Evolutionary conservation across 1,140 invertebrate species (phyloP).

Genomic region (roundworm (Caenorhabditis elegans)): DNA sequence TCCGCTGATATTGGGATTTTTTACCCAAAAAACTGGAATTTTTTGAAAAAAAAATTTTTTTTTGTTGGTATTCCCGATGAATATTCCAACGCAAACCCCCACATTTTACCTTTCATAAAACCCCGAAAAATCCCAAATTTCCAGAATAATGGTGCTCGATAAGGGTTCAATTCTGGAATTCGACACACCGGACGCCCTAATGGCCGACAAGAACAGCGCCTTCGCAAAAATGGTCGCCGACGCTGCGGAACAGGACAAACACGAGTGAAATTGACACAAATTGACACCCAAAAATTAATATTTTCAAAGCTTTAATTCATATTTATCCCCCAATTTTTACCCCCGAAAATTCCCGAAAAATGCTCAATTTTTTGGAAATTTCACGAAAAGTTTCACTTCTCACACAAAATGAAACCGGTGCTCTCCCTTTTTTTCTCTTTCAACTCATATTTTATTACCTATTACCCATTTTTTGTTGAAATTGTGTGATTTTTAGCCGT

Average conservation of each 20-base stretch:
- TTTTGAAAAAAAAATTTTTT: too few species aligned
- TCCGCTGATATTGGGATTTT: too few species aligned
- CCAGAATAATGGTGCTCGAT: constrained; percentile 76
- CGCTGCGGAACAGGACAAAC: constrained; percentile 19
- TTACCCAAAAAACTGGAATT: too few species aligned
- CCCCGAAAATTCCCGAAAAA: not conserved
- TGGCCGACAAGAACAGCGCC: constrained; percentile 74
- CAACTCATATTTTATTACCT: too few species aligned
- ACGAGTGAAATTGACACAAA: not conserved
- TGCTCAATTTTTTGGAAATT: not conserved
- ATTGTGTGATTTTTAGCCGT: too few species aligned
- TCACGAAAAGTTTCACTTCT: not conserved
- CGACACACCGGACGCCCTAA: constrained; percentile 75
- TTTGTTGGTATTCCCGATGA: too few species aligned
- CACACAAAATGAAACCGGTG: constrained; percentile 24
- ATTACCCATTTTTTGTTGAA: too few species aligned
- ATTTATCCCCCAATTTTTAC: too few species aligned
- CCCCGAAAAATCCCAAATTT: not conserved
- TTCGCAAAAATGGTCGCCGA: constrained; percentile 69
- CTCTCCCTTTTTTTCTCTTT: too few species aligned
- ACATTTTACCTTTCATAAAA: too few species aligned
- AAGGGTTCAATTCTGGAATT: constrained; percentile 79
- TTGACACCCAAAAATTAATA: not conserved
- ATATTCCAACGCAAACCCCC: too few species aligned
- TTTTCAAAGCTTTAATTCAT: not conserved